phyloP scores from a whole-genome alignment of 2,113 vertebrate species.

The Bettongia penicillata region DNA sequence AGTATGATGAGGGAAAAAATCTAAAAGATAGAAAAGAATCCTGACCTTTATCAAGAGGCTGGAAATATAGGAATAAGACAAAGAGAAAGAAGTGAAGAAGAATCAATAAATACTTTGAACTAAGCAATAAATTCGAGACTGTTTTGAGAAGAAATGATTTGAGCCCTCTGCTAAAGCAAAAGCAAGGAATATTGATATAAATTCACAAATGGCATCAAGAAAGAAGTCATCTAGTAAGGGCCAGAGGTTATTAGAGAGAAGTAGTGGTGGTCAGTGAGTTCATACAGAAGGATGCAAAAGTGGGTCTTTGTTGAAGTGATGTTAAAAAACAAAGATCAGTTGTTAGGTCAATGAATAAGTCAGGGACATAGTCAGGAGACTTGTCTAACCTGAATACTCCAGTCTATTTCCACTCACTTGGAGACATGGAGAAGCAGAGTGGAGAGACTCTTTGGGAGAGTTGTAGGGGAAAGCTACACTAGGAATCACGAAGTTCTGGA shows the following conservation, averaged over 20 bases:
- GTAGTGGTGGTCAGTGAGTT: neutral
- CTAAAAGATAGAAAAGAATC: neutral
- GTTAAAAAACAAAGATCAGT: neutral
- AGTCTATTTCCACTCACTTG: neutral
- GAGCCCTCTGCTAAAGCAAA: neutral
- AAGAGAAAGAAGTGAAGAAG: neutral
- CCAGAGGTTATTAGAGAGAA: neutral
- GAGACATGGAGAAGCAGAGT: neutral
- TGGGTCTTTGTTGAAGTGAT: neutral
- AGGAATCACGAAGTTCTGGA: neutral
- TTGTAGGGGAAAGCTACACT: neutral
- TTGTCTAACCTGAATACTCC: neutral
- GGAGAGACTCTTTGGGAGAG: neutral
- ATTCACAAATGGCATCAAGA: neutral
- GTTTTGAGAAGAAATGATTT: neutral
- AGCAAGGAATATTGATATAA: neutral
- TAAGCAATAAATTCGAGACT: neutral
- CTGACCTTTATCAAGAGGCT: neutral
- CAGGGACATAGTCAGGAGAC: neutral
- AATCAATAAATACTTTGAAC: neutral
- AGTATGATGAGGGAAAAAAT: neutral
- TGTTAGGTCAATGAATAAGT: neutral
- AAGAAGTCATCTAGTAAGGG: neutral
- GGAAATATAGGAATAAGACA: neutral
- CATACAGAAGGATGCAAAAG: neutral